Conservation (phyloP, 2,797 vertebrate species). For the Centroberyx gerrardi region DNA sequence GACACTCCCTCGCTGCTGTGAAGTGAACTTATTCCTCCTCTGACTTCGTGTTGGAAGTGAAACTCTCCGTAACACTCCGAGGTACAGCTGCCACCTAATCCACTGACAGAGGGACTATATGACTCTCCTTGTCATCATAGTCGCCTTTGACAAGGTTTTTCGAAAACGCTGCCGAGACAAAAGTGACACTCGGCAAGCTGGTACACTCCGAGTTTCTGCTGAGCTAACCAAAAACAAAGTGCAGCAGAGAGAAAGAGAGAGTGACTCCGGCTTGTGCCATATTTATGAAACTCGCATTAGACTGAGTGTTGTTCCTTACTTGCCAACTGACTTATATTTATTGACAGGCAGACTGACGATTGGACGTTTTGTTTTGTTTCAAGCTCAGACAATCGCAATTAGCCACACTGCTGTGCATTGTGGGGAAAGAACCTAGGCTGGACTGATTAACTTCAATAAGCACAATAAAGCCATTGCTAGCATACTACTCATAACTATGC, state of each 20-base stretch:
- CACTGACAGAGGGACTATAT: not conserved
- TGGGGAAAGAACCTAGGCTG: slow-evolving; percentile 9
- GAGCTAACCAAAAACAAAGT: slow-evolving; percentile 39
- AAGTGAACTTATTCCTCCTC: slow-evolving; percentile 52
- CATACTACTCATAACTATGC: slow-evolving; percentile 25
- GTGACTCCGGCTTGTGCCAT: slow-evolving; percentile 18
- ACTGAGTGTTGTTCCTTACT: slow-evolving; percentile 31
- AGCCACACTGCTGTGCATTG: slow-evolving; percentile 41
- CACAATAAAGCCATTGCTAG: slow-evolving; percentile 47
- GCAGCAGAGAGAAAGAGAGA: slow-evolving; percentile 34
- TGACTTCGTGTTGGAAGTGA: slow-evolving; percentile 17
- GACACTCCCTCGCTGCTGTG: slow-evolving; percentile 59
- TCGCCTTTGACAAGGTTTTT: slow-evolving; percentile 22
- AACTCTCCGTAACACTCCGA: slow-evolving; percentile 6
- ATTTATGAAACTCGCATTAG: slow-evolving; percentile 27
- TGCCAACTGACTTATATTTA: slow-evolving; percentile 8
- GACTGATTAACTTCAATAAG: slow-evolving; percentile 21
- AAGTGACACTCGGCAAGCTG: slow-evolving; percentile 2
- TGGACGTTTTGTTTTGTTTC: slow-evolving; percentile 19
- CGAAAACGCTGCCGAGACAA: slow-evolving; percentile 22
- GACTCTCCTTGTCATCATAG: not conserved
- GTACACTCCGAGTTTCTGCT: not conserved
- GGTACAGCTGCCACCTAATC: slow-evolving; percentile 10
- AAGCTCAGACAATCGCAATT: slow-evolving; percentile 71
- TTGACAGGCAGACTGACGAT: slow-evolving; percentile 6